Evolutionary conservation across 1,140 invertebrate species (phyloP).

Genomic region (Platyscapa corneri): DNA sequence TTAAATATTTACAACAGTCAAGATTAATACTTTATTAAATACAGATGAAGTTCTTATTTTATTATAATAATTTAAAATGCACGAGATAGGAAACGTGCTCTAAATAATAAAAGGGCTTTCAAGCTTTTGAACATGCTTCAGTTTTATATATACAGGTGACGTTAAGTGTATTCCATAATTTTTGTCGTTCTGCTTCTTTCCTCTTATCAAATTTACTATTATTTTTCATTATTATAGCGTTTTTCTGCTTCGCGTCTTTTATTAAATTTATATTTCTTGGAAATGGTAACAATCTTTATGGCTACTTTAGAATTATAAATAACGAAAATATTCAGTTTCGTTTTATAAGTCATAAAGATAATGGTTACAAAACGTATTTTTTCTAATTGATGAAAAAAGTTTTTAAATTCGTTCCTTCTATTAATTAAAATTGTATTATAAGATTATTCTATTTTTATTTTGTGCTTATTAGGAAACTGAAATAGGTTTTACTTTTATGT

Average conservation of each 20-base stretch:
- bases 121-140: not conserved
- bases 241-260: not conserved
- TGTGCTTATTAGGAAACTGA: not conserved
- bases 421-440: not conserved
- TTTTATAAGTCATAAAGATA: not conserved
- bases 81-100: not conserved
- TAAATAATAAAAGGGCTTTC: not conserved
- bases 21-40: constrained; percentile 26
- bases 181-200: not conserved
- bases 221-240: not conserved
- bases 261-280: not conserved
- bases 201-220: not conserved
- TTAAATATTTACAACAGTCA: not conserved
- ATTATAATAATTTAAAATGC: constrained; percentile 17
- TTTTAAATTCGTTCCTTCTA: not conserved
- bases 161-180: constrained; percentile 2
- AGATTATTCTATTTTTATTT: not conserved
- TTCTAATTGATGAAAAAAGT: not conserved
- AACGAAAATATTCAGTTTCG: not conserved
- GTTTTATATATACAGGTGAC: not conserved
- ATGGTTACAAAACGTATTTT: not conserved
- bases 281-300: not conserved
- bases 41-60: not conserved
- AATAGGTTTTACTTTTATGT: not conserved
- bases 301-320: not conserved